A percentile compares a stretch with the other conserved stretches of the same genome.
These are phyloP conservation scores for Parnassius glacialis DNA, from an alignment of 2,888 invertebrate species.

Conservation along the genomic window DNA sequence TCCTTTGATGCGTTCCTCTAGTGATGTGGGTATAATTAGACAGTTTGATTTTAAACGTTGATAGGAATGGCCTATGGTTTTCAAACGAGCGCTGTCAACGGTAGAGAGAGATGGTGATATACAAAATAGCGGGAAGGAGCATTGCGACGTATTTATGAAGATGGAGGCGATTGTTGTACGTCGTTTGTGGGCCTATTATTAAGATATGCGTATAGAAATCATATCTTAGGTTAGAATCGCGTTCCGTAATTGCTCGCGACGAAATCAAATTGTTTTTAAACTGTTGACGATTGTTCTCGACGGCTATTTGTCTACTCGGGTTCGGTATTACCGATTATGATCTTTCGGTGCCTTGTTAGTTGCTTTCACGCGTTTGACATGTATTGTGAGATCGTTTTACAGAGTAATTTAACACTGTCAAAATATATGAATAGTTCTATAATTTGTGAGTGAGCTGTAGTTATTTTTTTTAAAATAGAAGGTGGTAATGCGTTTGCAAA, in stretches of 20 bases:
- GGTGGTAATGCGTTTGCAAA: too few relatives aligned
- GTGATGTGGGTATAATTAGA: conserved; percentile 81
- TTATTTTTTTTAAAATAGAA: too few relatives aligned
- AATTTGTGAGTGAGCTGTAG: neutral
- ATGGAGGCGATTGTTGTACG: conserved; percentile 54
- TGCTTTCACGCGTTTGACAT: conserved; percentile 53
- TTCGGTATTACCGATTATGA: conserved; percentile 60
- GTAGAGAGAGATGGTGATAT: conserved; percentile 45
- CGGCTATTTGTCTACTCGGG: conserved; percentile 76
- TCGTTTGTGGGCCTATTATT: conserved; percentile 69
- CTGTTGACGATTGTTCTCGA: conserved; percentile 74
- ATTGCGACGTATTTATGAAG: conserved; percentile 47
- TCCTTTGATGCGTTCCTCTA: conserved; percentile 67
- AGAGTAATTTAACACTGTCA: conserved; percentile 23
- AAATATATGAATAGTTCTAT: conserved; percentile 10
- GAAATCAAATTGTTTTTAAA: conserved; percentile 76
- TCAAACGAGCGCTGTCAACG: conserved; percentile 68
- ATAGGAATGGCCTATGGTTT: conserved; percentile 62
- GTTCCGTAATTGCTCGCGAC: conserved; percentile 72
- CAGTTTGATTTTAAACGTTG: conserved; percentile 71
- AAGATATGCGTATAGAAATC: conserved; percentile 69
- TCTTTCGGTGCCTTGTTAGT: conserved; percentile 54
- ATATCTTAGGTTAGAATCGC: conserved; percentile 66
- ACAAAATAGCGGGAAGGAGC: conserved; percentile 40
- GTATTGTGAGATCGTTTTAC: conserved; percentile 18